A percentile compares a stretch with the other conserved stretches of the same genome.
These are phyloP conservation scores for Bruchidius siliquastri DNA, from an alignment of 2,888 invertebrate genomes.

Conservation along the genomic window DNA sequence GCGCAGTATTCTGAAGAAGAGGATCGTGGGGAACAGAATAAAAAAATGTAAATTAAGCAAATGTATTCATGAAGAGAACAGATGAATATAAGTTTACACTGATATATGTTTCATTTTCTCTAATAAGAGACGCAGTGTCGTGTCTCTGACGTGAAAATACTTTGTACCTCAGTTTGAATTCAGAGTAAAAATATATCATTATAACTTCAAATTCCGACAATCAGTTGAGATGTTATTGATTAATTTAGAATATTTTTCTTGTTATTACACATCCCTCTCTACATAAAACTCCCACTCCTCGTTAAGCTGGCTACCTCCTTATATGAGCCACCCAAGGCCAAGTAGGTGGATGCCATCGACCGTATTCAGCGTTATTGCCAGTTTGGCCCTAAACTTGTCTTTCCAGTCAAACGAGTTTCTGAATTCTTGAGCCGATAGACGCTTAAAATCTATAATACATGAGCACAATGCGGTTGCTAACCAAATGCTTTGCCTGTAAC, in stretches of 20 bases:
- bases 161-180: no score
- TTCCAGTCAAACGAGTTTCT: not conserved
- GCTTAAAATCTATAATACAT: not conserved
- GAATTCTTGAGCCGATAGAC: not conserved
- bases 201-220: no score
- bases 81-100: no score
- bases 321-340: not conserved
- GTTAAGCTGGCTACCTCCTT: not conserved
- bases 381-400: not conserved
- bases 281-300: not conserved
- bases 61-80: no score
- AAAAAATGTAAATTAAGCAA: no score
- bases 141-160: no score
- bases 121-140: no score
- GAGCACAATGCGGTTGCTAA: not conserved
- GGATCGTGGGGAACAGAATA: no score
- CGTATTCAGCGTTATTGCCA: not conserved
- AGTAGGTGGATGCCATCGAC: not conserved
- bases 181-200: no score
- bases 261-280: not conserved
- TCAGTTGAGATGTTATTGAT: not conserved
- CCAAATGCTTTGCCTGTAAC: not conserved
- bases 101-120: no score
- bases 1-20: no score
- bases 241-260: not conserved